Evolutionary conservation across 2,888 invertebrate genomes (phyloP).

Genomic region (Sabatieria punctata): DNA sequence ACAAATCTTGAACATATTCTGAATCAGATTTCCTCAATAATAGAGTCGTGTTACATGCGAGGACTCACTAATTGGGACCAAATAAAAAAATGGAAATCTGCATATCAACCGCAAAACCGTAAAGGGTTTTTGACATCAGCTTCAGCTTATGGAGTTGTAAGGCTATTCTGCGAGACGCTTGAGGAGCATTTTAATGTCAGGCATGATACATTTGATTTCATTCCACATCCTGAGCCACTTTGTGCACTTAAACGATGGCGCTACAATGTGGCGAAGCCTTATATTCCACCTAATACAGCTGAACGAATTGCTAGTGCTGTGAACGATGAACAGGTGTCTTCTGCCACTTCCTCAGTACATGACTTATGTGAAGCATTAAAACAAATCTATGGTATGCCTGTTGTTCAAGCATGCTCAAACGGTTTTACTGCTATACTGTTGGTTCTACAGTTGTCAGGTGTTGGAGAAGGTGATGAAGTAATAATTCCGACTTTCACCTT

Average conservation of each 20-base stretch:
- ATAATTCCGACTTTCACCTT: slow-evolving; percentile 9
- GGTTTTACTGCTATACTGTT: slow-evolving; percentile 6
- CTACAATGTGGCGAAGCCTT: slow-evolving; percentile 1
- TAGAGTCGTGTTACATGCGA: too few species aligned
- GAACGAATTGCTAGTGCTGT: background rate
- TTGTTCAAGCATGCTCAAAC: slow-evolving; percentile 7
- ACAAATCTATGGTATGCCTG: background rate
- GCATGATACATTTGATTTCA: too few species aligned
- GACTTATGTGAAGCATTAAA: background rate
- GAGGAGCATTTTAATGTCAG: background rate
- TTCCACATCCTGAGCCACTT: background rate
- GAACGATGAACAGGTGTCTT: background rate
- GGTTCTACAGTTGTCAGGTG: slow-evolving; percentile 4
- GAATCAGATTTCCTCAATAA: too few species aligned
- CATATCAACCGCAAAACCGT: too few species aligned
- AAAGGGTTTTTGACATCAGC: too few species aligned
- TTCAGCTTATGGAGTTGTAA: too few species aligned
- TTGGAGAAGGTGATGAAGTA: slow-evolving; percentile 9
- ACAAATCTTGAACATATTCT: too few species aligned
- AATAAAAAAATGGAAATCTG: too few species aligned
- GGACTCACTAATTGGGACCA: too few species aligned
- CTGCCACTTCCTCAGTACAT: background rate
- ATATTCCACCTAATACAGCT: background rate
- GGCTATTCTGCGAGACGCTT: background rate
- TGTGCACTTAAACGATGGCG: background rate